Conservation (phyloP, 1,140 invertebrate genomes). For the Paraescarpia echinospica region DNA sequence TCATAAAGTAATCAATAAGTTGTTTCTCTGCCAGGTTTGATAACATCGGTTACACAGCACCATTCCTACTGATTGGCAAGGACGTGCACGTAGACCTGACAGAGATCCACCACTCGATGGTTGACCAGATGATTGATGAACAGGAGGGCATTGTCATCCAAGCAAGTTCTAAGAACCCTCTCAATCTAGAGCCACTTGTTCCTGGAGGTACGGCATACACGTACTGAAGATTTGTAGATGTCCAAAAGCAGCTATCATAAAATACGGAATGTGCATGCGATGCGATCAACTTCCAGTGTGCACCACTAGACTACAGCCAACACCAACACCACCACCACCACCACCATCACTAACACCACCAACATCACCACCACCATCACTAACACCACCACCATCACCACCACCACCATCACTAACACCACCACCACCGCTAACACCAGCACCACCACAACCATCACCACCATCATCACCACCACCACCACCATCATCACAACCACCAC, state of each 20-base stretch:
- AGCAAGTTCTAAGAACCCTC: constrained; percentile 34
- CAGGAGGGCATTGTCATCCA: constrained; percentile 41
- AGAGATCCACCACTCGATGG: constrained; percentile 44
- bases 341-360: no score
- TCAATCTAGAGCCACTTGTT: constrained; percentile 42
- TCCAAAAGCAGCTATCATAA: not conserved
- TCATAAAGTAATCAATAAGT: not conserved
- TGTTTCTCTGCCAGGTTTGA: not conserved
- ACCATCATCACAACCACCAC: no score
- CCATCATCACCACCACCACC: no score
- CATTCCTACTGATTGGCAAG: constrained; percentile 49
- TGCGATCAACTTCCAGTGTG: no score
- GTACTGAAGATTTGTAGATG: not conserved
- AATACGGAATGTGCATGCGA: not conserved
- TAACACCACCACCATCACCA: no score
- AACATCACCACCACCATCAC: no score
- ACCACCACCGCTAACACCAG: no score
- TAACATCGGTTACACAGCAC: constrained; percentile 38
- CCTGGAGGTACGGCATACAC: constrained; percentile 27
- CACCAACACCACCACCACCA: no score
- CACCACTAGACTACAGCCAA: no score
- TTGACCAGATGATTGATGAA: constrained; percentile 48
- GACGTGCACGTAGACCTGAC: constrained; percentile 42
- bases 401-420: no score
- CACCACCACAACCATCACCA: no score